These are phyloP conservation scores for Drosophila lutescens DNA, from an alignment of 2,888 invertebrate species.

Conservation along the genomic window DNA sequence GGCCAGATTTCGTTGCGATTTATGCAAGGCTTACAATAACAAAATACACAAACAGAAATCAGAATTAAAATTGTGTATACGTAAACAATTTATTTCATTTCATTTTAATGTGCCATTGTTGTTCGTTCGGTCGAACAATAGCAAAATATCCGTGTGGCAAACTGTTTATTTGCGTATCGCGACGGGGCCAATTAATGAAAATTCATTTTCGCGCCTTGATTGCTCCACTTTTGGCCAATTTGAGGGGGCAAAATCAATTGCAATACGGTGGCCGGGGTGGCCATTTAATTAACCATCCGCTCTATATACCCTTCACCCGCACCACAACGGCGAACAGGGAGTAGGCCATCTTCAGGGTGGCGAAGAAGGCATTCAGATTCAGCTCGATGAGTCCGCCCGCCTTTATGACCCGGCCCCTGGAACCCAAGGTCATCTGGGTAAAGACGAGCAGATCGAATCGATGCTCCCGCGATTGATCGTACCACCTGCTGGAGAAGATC, in stretches of 20 bases:
- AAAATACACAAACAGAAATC: conserved; percentile 31
- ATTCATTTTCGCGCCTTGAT: conserved; percentile 57
- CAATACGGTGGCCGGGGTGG: conserved; percentile 9
- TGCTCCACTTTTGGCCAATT: conserved; percentile 40
- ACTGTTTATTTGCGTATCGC: conserved; percentile 68
- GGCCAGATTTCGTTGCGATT: conserved; percentile 25
- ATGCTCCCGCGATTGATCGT: conserved; percentile 35
- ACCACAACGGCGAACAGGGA: conserved; percentile 64
- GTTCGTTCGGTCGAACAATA: conserved; percentile 35
- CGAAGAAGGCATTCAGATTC: conserved; percentile 58
- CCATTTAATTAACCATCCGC: conserved; percentile 55
- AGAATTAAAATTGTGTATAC: conserved; percentile 19
- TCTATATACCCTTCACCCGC: conserved; percentile 18
- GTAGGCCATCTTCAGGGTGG: conserved; percentile 68
- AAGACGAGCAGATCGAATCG: conserved; percentile 52
- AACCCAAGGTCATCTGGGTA: conserved; percentile 42
- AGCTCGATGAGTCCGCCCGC: conserved; percentile 60
- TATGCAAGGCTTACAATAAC: conserved; percentile 35
- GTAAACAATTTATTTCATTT: conserved; percentile 59
- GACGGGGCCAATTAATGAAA: conserved; percentile 69
- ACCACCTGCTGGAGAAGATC: conserved; percentile 64
- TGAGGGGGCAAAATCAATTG: conserved; percentile 47
- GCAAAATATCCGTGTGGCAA: conserved; percentile 17
- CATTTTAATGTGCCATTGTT: conserved; percentile 44
- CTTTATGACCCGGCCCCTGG: conserved; percentile 29